Conservation (phyloP, 2,113 vertebrate species). For the Sisor rabdophorus region DNA sequence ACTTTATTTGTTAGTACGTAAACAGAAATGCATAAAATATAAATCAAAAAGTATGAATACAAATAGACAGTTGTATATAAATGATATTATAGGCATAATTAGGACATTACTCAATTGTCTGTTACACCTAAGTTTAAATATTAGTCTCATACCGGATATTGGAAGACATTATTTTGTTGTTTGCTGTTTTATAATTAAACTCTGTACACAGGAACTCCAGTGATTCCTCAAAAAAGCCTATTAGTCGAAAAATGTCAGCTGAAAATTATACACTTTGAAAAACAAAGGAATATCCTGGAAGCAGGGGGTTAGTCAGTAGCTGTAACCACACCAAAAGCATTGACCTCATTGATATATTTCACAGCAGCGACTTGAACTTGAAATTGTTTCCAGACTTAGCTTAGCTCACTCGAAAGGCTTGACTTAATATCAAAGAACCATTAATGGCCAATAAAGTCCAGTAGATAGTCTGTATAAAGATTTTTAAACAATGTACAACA, state of each 20-base stretch:
- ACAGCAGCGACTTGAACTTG: conserved; percentile 22
- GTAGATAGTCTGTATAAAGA: background rate
- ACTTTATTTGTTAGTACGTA: background rate
- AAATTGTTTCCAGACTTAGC: conserved; percentile 32
- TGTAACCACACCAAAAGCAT: conserved; percentile 21
- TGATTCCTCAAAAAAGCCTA: conserved; percentile 25
- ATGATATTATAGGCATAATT: background rate
- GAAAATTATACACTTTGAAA: conserved; percentile 23
- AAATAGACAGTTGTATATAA: background rate
- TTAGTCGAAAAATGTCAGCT: conserved; percentile 18
- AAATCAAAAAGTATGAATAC: too few species aligned
- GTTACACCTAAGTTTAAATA: background rate
- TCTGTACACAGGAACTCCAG: background rate
- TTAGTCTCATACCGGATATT: background rate
- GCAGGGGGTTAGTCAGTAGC: conserved; percentile 7
- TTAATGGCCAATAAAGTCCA: background rate
- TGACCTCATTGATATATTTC: background rate
- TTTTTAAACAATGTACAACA: background rate
- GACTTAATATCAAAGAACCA: background rate
- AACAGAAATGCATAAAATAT: too few species aligned
- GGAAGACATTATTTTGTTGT: background rate
- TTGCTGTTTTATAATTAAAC: background rate
- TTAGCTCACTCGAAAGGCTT: background rate
- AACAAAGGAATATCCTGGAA: conserved; percentile 33
- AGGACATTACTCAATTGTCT: background rate